Base-by-base conservation (phyloP, 2,797 vertebrate genomes). In the Peromyscus attwateri region DNA sequence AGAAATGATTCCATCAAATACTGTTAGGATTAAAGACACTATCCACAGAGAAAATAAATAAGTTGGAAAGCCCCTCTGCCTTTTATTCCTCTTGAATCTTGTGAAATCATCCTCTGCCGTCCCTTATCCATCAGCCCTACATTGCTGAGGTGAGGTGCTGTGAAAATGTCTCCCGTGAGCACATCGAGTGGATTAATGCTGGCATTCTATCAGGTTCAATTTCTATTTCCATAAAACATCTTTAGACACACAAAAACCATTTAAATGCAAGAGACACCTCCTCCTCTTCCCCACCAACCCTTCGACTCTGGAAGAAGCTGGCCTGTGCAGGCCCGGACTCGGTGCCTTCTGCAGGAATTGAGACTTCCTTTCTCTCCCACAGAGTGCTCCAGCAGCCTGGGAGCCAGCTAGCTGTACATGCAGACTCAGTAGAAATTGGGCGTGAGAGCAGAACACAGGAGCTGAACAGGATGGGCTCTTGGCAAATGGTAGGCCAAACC, bases 131-230 rank as follows among this genome's bases (percentile, higher is more conserved):
- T 98, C 98, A 98, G 94, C 94, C 75, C 95, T 95, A 94, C 97
- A 97, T 98, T 98, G 98, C 97, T 89, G 87, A 97, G 97, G 98
- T 98, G 88, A 91, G 98, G 98, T 97, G 96, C 98, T 96, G 96
- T 97, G 98, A 97, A 98, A 98, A 96, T 94, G 96, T 94, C 6
- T 0, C 79, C 92, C 97, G 98, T 98, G 98, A 98, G 98, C 98
- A 97, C 91, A 97, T 98, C 98, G 98, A 97, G 96, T 97, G 93
- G 98, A 98, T 98, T 98, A 98, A 98, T 96, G 98, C 96, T 97
- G 98, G 96, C 98, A 98, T 90, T 98, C 98, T 95, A 98, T 98
- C 98, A 98, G 98, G 98, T 98, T 95, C 90, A 91, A 97, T 98
- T 98, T 98, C 98, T 97, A 97, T 98, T 98, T 98, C 98, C 96